A percentile compares a stretch with the other conserved stretches of the same genome.
These are phyloP conservation scores for Ophioninae sp. DNA, from an alignment of 2,888 invertebrate genomes.

Conservation along the genomic window DNA sequence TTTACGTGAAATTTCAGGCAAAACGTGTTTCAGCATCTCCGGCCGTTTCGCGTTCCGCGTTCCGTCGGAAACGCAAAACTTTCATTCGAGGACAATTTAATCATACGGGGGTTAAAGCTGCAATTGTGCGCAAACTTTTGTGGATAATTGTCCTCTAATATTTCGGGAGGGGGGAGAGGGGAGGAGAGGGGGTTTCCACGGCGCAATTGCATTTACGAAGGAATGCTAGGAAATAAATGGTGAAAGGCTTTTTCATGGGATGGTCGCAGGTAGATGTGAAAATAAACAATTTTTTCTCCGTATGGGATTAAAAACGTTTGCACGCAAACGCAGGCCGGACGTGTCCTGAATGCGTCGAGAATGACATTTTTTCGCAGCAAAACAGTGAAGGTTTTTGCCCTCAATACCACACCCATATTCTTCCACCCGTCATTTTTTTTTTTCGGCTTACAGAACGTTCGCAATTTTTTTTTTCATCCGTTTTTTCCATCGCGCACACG, in stretches of 20 bases:
- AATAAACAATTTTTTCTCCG: constrained; percentile 56
- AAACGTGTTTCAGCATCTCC: constrained; percentile 28
- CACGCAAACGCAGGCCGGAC: constrained; percentile 69
- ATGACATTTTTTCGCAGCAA: constrained; percentile 65
- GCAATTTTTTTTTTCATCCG: constrained; percentile 9
- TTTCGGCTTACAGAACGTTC: not conserved
- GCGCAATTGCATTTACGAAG: not conserved
- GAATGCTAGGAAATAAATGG: constrained; percentile 10
- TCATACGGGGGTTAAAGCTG: constrained; percentile 25
- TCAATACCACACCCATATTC: constrained; percentile 11
- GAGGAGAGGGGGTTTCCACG: not conserved
- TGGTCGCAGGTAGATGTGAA: constrained; percentile 38
- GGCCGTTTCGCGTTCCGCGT: not conserved
- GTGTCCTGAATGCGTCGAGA: constrained; percentile 62
- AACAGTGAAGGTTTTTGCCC: constrained; percentile 34
- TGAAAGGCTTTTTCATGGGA: constrained; percentile 17
- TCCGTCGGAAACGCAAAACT: constrained; percentile 17
- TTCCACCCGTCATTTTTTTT: not conserved
- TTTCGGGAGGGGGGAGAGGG: not conserved
- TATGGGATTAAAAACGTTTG: constrained; percentile 70
- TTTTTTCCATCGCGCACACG: constrained; percentile 29
- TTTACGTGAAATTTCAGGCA: constrained; percentile 52
- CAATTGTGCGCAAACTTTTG: constrained; percentile 16
- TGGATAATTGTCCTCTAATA: not conserved
- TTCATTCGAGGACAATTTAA: constrained; percentile 46